Base-by-base conservation (phyloP, 2,888 invertebrate species). In the Macaria liturata region DNA sequence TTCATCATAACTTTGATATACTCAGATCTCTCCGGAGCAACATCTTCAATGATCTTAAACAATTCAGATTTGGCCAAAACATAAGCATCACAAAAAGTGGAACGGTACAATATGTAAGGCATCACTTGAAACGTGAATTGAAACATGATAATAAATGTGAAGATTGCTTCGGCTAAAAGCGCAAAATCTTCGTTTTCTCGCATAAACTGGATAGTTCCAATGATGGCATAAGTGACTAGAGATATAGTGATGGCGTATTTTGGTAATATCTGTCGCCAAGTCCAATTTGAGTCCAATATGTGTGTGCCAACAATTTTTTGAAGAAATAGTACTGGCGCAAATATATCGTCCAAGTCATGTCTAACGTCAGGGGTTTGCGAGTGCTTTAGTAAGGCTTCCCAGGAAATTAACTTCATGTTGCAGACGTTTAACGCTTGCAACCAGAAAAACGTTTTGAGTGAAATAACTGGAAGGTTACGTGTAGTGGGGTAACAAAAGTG, bases 241-340 rank as follows among this genome's bases (percentile, higher is more conserved):
- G 61, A 9, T 0, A 72, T 40, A 47, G 64, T 69, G 1, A 76
- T 54, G 8, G 81, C 32, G 51, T 83, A 78, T 55, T 80, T 70
- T 0, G 68, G 32, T 20, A 56, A 67, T 61, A 69, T 76, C 43
- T 64, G 75, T 59, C 61, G 76, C 76, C 78, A 83, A 9, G 72
- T 72, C 88, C 88, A 88, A 37, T 74, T 67, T 1, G 85, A 80
- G 49, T 86, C 72, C 4, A 88, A 67, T 34, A 87, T 70, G 62
- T 87, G 85, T 6, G 34, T 37, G 4, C 34, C 34, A 37, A 37
- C 34, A 37, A 37, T 57, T 46, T 72, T 69, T 53, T 85, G 85
- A 4, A 71, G 61, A 30, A 80, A 61, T 37, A 87, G 65, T 9
- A 76, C 71, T 0, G 70, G 44, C 6, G 58, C 54, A 46, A 78